phyloP scores from a whole-genome alignment of 2,113 vertebrate species.

The Strix uralensis region DNA sequence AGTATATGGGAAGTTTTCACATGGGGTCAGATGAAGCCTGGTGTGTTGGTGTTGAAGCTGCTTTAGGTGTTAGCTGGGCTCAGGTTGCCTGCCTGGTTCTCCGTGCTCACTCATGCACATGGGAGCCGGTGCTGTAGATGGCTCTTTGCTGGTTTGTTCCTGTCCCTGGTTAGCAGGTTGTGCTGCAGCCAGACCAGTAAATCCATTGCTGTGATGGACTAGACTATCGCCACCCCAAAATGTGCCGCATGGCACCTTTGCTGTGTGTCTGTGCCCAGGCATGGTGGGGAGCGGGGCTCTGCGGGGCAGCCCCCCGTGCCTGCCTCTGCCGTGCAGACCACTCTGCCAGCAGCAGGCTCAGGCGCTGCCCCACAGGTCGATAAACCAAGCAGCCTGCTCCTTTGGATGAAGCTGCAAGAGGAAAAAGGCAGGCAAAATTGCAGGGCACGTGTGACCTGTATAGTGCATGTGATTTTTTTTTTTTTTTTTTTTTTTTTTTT shows the following conservation, averaged over 20 bases:
- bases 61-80: background rate
- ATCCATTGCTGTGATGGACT: background rate
- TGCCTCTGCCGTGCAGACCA: background rate
- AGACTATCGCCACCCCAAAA: background rate
- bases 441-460: background rate
- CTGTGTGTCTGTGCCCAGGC: background rate
- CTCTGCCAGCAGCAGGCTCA: background rate
- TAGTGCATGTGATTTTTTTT: background rate
- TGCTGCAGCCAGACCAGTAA: background rate
- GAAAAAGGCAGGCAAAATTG: background rate
- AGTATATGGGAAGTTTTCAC: background rate
- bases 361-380: background rate
- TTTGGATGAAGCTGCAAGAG: background rate
- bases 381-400: background rate
- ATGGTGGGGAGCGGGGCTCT: background rate
- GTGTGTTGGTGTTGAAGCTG: background rate
- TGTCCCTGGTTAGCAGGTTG: background rate
- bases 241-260: background rate
- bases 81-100: background rate
- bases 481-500: no score
- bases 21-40: background rate
- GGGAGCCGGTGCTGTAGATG: accelerated
- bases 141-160: background rate
- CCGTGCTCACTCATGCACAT: accelerated
- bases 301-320: accelerated